These are phyloP conservation scores for Amphiprion ocellaris DNA, from an alignment of 2,113 vertebrate species.

Conservation along the genomic window DNA sequence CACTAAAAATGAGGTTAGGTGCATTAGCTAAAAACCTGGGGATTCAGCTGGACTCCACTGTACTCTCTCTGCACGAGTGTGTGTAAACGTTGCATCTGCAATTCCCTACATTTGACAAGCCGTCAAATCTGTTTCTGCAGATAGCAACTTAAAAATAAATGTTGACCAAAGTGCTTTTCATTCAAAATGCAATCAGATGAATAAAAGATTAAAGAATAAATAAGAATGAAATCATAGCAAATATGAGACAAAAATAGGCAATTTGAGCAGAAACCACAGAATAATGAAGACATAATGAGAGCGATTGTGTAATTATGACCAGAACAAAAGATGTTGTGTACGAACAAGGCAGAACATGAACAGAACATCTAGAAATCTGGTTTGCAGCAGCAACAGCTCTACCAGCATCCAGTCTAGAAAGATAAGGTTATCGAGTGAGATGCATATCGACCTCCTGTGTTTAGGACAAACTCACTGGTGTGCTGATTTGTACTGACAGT, in stretches of 20 bases:
- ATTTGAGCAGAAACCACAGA: too few species aligned
- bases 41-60: constrained; percentile 8
- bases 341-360: neutral
- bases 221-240: neutral
- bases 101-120: too few species aligned
- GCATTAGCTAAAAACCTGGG: constrained; percentile 29
- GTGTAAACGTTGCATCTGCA: neutral
- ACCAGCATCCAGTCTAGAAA: neutral
- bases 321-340: neutral
- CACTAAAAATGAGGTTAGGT: constrained; percentile 50
- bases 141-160: neutral
- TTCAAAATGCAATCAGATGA: neutral
- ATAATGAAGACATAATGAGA: too few species aligned
- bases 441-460: constrained; percentile 24
- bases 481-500: constrained; percentile 18
- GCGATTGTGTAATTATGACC: too few species aligned
- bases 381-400: neutral
- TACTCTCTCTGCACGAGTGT: neutral
- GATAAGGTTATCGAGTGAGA: constrained; percentile 31
- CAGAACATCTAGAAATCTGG: neutral
- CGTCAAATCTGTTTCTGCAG: neutral
- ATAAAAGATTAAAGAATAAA: neutral
- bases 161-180: neutral
- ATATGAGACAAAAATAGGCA: neutral
- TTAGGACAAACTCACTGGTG: constrained; percentile 14